A percentile compares a stretch with the other conserved stretches of the same genome.
phyloP scores from a whole-genome alignment of 1,140 invertebrate species.

The Anastrepha obliqua region DNA sequence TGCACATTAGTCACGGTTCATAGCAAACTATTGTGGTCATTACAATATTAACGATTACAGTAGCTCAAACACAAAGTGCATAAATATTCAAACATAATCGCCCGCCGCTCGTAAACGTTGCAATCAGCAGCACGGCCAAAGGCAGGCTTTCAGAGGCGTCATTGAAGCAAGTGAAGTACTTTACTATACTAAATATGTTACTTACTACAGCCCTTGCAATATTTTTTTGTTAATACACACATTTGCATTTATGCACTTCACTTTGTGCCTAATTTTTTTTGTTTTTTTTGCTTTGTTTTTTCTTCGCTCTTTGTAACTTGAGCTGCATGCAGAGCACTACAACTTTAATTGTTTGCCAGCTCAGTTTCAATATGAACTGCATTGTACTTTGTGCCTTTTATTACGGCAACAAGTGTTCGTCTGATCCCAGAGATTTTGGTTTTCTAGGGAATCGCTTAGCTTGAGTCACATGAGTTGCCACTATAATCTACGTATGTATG shows the following conservation, averaged over 20 bases:
- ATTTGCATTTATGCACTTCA: not conserved
- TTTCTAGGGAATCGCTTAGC: not conserved
- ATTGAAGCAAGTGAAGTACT: not conserved
- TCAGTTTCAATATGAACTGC: slow-evolving; percentile 29
- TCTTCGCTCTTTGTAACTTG: not conserved
- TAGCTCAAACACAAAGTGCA: slow-evolving; percentile 31
- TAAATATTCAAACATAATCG: slow-evolving; percentile 32
- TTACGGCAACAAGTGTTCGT: slow-evolving; percentile 38
- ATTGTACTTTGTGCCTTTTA: slow-evolving; percentile 1
- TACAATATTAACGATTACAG: slow-evolving; percentile 33
- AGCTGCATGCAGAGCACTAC: not conserved
- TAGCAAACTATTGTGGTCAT: slow-evolving; percentile 46
- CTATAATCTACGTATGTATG: not conserved
- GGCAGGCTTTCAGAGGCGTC: not conserved
- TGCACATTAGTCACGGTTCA: slow-evolving; percentile 50
- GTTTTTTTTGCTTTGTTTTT: not conserved
- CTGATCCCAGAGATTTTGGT: not conserved
- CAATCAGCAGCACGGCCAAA: not conserved
- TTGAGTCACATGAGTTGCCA: not conserved
- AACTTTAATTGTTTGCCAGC: slow-evolving; percentile 50
- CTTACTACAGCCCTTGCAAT: not conserved
- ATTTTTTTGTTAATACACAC: not conserved
- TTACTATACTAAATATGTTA: not conserved
- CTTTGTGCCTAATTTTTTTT: not conserved
- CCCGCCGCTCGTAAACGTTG: not conserved